Base-by-base conservation (phyloP, 2,888 invertebrate genomes). In the Busseola fusca region DNA sequence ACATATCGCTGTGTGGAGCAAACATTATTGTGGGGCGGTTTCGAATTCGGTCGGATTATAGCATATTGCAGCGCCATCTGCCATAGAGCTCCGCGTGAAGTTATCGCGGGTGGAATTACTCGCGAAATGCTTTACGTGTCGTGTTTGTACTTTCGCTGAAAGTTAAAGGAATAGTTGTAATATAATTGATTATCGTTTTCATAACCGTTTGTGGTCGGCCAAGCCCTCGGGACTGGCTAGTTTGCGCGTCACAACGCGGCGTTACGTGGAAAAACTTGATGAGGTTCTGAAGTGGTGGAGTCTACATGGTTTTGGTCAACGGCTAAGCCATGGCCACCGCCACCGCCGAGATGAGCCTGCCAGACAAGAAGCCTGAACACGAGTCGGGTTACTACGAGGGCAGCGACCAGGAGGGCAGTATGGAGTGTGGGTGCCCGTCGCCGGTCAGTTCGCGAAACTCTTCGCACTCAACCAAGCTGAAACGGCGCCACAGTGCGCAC, bases 331-430 rank as follows among this genome's bases (percentile, higher is more conserved):
- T 95, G 95, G 95, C 95, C 81, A 93, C 93, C 88, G 94, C 91
- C 89, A 93, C 94, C 88, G 93, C 91, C 88, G 96, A 96, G 89
- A 97, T 97, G 96, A 96, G 95, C 88, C 93, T 96, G 84, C 96
- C 96, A 84, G 95, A 95, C 88, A 97, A 97, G 86, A 96, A 97
- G 87, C 96, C 96, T 84, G 97, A 97, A 86, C 97, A 98, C 96
- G 98, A 98, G 95, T 98, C 98, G 92, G 98, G 98, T 81, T 98
- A 97, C 91, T 98, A 97, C 96, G 98, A 98, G 93, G 97, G 97
- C 85, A 97, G 97, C 90, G 96, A 96, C 88, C 96, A 96, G 87
- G 97, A 97, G 89, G 96, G 96, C 82, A 96, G 95, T 82, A 96
- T 95, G 93, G 96, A 96, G 94, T 94, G 94, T 81, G 93, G 92